Percentiles rank a stretch among this genome's conserved stretches.
Evolutionary conservation across 2,113 vertebrate species (phyloP).

Genomic region (Acrocephalus arundinaceus): DNA sequence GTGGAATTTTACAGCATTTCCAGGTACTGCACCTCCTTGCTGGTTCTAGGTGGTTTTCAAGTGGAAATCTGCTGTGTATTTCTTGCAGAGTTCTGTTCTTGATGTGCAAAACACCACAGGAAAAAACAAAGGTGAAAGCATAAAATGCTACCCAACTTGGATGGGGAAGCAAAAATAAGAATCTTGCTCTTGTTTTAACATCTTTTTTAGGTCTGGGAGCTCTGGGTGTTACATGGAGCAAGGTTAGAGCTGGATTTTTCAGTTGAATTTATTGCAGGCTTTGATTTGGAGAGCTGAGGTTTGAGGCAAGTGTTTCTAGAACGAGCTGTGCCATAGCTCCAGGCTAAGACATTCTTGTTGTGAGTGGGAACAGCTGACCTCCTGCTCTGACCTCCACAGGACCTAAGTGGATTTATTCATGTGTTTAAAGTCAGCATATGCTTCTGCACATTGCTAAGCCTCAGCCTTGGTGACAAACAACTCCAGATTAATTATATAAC

Average conservation of each 20-base stretch:
- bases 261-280: not conserved
- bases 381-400: not conserved
- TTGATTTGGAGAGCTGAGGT: not conserved
- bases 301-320: not conserved
- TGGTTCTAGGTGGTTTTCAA: not conserved
- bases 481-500: not conserved
- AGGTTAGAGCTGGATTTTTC: not conserved
- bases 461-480: not conserved
- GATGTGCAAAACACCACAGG: not conserved
- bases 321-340: not conserved
- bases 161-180: not conserved
- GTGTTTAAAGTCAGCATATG: conserved; percentile 26
- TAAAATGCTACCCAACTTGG: not conserved
- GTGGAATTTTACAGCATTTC: not conserved
- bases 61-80: not conserved
- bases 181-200: not conserved
- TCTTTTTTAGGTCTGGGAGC: not conserved
- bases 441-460: conserved; percentile 10
- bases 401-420: conserved; percentile 23
- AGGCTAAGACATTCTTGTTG: not conserved
- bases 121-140: not conserved
- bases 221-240: not conserved
- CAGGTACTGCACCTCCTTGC: not conserved
- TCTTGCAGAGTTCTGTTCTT: not conserved
- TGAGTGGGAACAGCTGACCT: conserved; percentile 22